These are phyloP conservation scores for Trilocha varians DNA, from an alignment of 2,888 invertebrate species.

Conservation along the genomic window DNA sequence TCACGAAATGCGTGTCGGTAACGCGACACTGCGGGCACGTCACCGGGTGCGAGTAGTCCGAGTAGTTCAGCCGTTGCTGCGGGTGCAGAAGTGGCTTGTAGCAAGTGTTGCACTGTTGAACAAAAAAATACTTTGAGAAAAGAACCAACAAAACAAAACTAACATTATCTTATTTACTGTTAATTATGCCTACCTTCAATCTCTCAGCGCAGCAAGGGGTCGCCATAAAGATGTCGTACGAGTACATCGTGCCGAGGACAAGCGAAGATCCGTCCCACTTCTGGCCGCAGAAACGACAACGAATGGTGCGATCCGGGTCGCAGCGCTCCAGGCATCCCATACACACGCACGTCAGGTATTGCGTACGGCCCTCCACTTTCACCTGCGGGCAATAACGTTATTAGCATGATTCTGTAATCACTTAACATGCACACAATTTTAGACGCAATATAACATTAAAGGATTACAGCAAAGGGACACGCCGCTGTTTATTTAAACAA, in stretches of 20 bases:
- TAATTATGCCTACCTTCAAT: constrained; percentile 78
- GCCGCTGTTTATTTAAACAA: neutral
- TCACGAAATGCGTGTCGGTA: constrained; percentile 95
- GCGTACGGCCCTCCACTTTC: constrained; percentile 90
- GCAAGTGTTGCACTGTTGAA: constrained; percentile 91
- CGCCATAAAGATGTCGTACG: constrained; percentile 98
- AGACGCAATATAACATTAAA: neutral
- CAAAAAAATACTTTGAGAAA: neutral
- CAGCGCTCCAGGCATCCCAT: constrained; percentile 94
- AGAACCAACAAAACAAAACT: neutral
- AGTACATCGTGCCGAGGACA: constrained; percentile 97
- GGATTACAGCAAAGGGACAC: neutral
- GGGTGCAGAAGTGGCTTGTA: constrained; percentile 90
- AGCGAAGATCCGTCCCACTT: constrained; percentile 95
- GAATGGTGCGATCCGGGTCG: constrained; percentile 81
- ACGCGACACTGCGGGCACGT: constrained; percentile 93
- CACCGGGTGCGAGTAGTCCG: constrained; percentile 94
- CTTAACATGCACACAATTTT: neutral
- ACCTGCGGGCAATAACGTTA: constrained; percentile 73
- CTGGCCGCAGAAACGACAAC: constrained; percentile 88
- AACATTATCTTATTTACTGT: neutral
- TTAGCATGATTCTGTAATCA: neutral
- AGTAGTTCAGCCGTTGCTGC: constrained; percentile 90
- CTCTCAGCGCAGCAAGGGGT: constrained; percentile 96
- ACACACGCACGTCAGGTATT: constrained; percentile 94